Conservation (phyloP, 2,888 invertebrate genomes). For the Acronicta aceris region DNA sequence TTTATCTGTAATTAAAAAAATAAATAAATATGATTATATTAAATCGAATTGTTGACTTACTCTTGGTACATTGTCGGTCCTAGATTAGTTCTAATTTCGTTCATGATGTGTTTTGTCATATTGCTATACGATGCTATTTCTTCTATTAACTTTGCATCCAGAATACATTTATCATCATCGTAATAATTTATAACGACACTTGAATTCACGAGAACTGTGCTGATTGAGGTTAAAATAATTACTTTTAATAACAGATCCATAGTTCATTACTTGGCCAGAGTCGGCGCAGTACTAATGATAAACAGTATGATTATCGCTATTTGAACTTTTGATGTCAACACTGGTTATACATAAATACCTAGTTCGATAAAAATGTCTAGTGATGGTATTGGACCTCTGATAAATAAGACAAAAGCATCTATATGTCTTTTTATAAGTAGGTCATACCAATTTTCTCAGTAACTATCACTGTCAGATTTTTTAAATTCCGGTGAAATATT, state of each 20-base stretch:
- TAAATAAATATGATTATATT: not conserved
- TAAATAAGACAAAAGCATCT: too few species aligned
- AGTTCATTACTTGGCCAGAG: slow-evolving; percentile 14
- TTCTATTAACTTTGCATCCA: slow-evolving; percentile 58
- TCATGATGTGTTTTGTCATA: slow-evolving; percentile 82
- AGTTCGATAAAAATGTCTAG: slow-evolving; percentile 16
- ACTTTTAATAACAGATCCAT: slow-evolving; percentile 44
- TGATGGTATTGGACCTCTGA: not conserved
- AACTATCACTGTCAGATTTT: too few species aligned
- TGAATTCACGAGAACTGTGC: slow-evolving; percentile 38
- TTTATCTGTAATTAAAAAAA: not conserved
- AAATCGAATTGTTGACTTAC: slow-evolving; percentile 58
- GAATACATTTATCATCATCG: slow-evolving; percentile 57
- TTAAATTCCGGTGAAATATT: too few species aligned
- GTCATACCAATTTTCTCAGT: too few species aligned
- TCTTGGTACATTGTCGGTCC: slow-evolving; percentile 86
- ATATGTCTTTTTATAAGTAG: too few species aligned
- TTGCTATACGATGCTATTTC: slow-evolving; percentile 90
- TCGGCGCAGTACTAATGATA: slow-evolving; percentile 34
- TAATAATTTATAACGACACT: slow-evolving; percentile 60
- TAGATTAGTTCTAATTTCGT: slow-evolving; percentile 79
- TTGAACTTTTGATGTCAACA: slow-evolving; percentile 40
- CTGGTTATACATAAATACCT: slow-evolving; percentile 1
- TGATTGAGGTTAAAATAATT: slow-evolving; percentile 35
- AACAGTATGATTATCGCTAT: slow-evolving; percentile 23